phyloP scores from a whole-genome alignment of 2,797 vertebrate species.

The Hemitrygon akajei region DNA sequence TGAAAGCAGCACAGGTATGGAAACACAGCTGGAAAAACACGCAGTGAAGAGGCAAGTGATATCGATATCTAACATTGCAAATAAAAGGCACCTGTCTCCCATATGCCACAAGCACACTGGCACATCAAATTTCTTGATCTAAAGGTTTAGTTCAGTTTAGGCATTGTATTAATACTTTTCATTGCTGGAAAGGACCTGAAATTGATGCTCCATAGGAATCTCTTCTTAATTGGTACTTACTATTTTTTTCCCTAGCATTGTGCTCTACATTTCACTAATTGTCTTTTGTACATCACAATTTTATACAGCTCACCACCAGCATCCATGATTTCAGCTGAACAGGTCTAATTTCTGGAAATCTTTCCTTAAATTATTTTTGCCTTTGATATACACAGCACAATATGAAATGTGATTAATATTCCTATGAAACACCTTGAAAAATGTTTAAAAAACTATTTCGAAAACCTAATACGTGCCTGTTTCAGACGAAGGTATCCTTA shows the following conservation, averaged over 20 bases:
- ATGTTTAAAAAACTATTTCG: too few species aligned
- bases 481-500: not conserved
- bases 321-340: not conserved
- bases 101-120: not conserved
- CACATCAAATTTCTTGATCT: not conserved
- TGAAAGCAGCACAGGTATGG: not conserved
- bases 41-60: not conserved
- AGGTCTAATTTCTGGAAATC: not conserved
- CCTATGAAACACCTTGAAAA: not conserved
- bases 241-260: not conserved
- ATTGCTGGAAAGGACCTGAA: not conserved
- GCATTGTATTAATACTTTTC: not conserved
- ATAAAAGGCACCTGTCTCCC: not conserved
- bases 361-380: not conserved
- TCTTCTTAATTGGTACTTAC: not conserved
- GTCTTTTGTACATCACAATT: not conserved
- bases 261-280: not conserved
- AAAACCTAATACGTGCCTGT: not conserved
- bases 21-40: not conserved
- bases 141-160: not conserved
- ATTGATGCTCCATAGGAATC: not conserved
- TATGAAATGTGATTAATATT: not conserved
- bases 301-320: not conserved
- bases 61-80: not conserved
- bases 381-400: too few species aligned